Percentiles rank a stretch among this genome's conserved stretches.
Evolutionary conservation across 2,888 invertebrate species (phyloP).

Genomic region (Lepetodrilus schrolli): DNA sequence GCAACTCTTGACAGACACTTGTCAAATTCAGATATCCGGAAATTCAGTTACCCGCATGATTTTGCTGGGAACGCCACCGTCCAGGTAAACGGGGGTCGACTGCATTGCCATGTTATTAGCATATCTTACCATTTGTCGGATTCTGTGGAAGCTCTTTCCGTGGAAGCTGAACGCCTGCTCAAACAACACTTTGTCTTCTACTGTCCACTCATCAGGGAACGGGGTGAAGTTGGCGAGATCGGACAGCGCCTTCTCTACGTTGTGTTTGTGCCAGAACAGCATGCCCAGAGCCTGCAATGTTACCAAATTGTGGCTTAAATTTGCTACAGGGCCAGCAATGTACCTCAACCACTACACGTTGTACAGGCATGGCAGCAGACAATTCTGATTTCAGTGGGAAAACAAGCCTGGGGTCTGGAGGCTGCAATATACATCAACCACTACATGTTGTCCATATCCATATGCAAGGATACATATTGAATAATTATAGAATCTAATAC

Average conservation of each 20-base stretch:
- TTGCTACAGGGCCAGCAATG: too few relatives aligned
- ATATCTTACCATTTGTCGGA: slow-evolving; percentile 91
- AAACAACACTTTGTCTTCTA: slow-evolving; percentile 97
- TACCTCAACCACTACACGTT: too few relatives aligned
- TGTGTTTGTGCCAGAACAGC: slow-evolving; percentile 98
- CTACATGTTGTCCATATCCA: too few relatives aligned
- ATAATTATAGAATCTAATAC: too few relatives aligned
- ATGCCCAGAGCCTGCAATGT: slow-evolving; percentile 87
- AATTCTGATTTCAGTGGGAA: too few relatives aligned
- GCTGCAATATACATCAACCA: too few relatives aligned
- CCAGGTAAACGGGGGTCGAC: slow-evolving; percentile 54
- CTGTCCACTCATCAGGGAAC: slow-evolving; percentile 98
- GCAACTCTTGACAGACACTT: neutral
- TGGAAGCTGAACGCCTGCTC: slow-evolving; percentile 99
- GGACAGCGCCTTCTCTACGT: slow-evolving; percentile 91
- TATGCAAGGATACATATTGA: too few relatives aligned
- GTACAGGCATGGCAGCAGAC: too few relatives aligned
- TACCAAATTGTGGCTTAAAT: too few relatives aligned
- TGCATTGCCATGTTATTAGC: slow-evolving; percentile 5
- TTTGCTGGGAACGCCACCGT: too few relatives aligned
- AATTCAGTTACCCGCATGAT: too few relatives aligned
- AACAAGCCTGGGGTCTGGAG: too few relatives aligned
- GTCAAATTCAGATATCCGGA: slow-evolving; percentile 42
- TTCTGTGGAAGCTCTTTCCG: slow-evolving; percentile 97
- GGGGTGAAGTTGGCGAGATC: slow-evolving; percentile 97